Evolutionary conservation across 1,140 invertebrate species (phyloP), one percentile per base, ranked within the genome.

Genomic region (Plectrocnemia conspersa): DNA sequence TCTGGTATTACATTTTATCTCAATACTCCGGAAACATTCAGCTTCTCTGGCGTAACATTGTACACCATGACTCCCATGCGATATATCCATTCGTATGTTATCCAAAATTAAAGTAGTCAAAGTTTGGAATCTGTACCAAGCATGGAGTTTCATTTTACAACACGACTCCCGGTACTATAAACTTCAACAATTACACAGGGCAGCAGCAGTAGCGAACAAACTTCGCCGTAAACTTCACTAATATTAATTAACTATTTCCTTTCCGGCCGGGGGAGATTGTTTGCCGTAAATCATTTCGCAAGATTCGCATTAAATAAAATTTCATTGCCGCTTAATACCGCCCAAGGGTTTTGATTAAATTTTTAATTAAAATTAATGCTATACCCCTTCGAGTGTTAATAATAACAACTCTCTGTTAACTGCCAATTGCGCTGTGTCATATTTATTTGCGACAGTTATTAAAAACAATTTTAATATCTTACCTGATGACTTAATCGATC

Each of bases 401-500:
- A 29, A 29, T 29, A 29, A 29, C n/a, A 29, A 29, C n/a, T 29
- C n/a, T 29, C 6, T 7, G n/a, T 29, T 29, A 29, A 29, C n/a
- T 29, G 27, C 27, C 6, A 29, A 6, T 7, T 29, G 27, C 27
- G 27, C 6, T n/a, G n/a, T 29, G 27, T 6, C 27, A 29, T 29
- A n/a, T 29, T n/a, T 29, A n/a, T 6, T 29, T 6, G 6, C n/a
- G 27, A 7, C n/a, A n/a, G n/a, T n/a, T n/a, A n/a, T n/a, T n/a
- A 48, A 35, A 33, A 15, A 3, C 10, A 33, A 33, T 4, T 3
- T 33, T 21, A 40, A 24, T 33, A 18, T 54, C 59, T 64, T 69
- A 86, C 84, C 82, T 86, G 83, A 71, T 85, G 85, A 50, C 82
- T 83, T 32, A 88, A 70, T 61, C 80, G 79, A 56, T 82, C 80